These are phyloP conservation scores for Pangasius mekongensis DNA, from an alignment of 2,797 vertebrate genomes.

Conservation along the genomic window DNA sequence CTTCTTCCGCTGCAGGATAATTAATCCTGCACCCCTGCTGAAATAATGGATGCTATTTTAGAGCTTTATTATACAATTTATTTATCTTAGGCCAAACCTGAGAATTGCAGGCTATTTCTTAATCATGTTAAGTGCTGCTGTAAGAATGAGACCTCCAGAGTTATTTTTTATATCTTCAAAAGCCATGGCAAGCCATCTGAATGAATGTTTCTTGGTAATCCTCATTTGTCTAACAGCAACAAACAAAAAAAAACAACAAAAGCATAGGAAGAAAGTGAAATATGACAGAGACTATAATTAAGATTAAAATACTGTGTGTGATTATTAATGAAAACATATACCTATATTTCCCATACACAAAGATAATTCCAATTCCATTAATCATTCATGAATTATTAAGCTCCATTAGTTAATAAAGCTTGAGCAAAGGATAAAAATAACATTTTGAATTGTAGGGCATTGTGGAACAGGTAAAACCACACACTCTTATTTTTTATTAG, in stretches of 20 bases:
- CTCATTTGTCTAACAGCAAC: conserved; percentile 51
- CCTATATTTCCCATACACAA: conserved; percentile 70
- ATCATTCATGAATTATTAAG: conserved; percentile 83
- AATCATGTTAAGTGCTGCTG: conserved; percentile 55
- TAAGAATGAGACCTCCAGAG: conserved; percentile 38
- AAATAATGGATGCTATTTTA: conserved; percentile 55
- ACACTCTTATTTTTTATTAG: conserved; percentile 45
- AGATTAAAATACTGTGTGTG: conserved; percentile 73
- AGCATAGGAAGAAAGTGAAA: conserved; percentile 72
- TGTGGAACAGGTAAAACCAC: conserved; percentile 64
- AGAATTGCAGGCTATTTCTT: conserved; percentile 49
- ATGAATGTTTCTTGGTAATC: conserved; percentile 52
- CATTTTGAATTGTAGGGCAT: conserved; percentile 55
- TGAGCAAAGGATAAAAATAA: conserved; percentile 56
- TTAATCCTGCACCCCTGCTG: conserved; percentile 46
- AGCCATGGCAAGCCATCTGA: conserved; percentile 52
- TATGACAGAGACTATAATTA: conserved; percentile 74
- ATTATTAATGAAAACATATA: conserved; percentile 78
- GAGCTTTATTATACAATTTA: conserved; percentile 58
- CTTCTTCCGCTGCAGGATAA: conserved; percentile 42
- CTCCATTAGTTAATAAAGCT: conserved; percentile 79
- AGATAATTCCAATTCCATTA: conserved; percentile 79
- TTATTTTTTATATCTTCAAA: conserved; percentile 56
- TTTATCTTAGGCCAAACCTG: conserved; percentile 57
- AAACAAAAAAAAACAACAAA: conserved; percentile 65